Evolutionary conservation across 2,797 vertebrate species (phyloP).

Genomic region (Chloroceryle inda): DNA sequence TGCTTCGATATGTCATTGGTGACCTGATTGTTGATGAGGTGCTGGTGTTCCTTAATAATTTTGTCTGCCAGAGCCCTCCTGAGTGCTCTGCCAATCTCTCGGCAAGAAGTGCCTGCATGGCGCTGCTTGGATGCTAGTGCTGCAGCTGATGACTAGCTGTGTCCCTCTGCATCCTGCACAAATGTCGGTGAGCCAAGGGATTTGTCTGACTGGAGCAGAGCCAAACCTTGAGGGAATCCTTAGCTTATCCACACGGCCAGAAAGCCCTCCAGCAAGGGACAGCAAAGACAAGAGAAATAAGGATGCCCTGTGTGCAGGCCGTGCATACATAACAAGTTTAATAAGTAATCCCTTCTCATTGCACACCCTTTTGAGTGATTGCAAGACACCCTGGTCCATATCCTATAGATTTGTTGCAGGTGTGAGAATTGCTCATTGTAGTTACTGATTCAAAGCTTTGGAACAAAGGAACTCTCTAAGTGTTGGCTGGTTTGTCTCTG

Average conservation of each 20-base stretch:
- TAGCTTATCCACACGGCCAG: fast-evolving
- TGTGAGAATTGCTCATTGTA: background rate
- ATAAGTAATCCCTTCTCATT: background rate
- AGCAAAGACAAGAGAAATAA: background rate
- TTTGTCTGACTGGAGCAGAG: background rate
- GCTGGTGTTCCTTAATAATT: background rate
- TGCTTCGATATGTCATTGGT: background rate
- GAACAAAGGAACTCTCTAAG: background rate
- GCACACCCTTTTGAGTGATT: background rate
- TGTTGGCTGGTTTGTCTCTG: background rate
- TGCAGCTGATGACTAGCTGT: background rate
- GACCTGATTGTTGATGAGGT: background rate
- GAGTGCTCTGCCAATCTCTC: background rate
- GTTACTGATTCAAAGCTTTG: background rate
- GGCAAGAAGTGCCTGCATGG: fast-evolving
- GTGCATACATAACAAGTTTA: background rate
- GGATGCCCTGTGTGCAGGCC: background rate
- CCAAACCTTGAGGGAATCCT: background rate
- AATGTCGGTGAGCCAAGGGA: background rate
- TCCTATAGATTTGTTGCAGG: background rate
- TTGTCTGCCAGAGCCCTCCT: background rate
- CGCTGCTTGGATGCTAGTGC: fast-evolving
- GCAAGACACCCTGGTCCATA: background rate
- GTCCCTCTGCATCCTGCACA: background rate
- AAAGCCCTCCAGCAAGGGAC: background rate